Conservation (phyloP, 2,888 invertebrate genomes). For the Trisateles emortualis region DNA sequence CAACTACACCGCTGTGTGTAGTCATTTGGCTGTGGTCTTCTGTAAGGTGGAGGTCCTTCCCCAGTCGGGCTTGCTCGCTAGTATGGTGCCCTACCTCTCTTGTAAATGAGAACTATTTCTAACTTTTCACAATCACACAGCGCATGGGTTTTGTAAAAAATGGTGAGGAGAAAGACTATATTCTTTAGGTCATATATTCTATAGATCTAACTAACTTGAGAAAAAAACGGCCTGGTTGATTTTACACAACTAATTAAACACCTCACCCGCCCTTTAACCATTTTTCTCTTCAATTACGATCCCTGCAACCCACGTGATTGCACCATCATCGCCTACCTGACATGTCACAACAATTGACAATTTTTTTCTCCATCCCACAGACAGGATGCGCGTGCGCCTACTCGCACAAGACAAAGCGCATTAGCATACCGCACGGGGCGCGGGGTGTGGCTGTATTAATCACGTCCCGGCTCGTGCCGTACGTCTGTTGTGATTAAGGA, state of each 20-base stretch:
- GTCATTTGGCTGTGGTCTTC: too few species aligned
- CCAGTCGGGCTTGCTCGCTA: too few species aligned
- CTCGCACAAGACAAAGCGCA: slow-evolving; percentile 75
- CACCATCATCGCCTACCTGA: slow-evolving; percentile 54
- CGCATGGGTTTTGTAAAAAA: too few species aligned
- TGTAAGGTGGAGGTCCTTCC: too few species aligned
- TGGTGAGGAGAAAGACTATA: too few species aligned
- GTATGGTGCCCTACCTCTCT: too few species aligned
- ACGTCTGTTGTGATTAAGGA: slow-evolving; percentile 53
- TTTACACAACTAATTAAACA: slow-evolving; percentile 10
- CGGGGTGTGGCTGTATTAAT: slow-evolving; percentile 74
- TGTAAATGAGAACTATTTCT: too few species aligned
- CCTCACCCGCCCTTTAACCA: slow-evolving; percentile 17
- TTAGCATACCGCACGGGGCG: slow-evolving; percentile 69
- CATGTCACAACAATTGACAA: slow-evolving; percentile 72
- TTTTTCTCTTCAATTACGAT: slow-evolving; percentile 38
- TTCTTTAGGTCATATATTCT: too few species aligned
- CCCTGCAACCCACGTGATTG: slow-evolving; percentile 48
- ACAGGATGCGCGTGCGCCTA: slow-evolving; percentile 79
- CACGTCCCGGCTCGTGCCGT: slow-evolving; percentile 69
- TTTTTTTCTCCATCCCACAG: slow-evolving; percentile 67
- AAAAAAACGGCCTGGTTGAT: too few species aligned
- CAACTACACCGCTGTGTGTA: too few species aligned
- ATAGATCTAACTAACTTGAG: too few species aligned
- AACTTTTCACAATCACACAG: too few species aligned